Base-by-base conservation (phyloP, 1,140 invertebrate species). In the Nasonia giraulti region DNA sequence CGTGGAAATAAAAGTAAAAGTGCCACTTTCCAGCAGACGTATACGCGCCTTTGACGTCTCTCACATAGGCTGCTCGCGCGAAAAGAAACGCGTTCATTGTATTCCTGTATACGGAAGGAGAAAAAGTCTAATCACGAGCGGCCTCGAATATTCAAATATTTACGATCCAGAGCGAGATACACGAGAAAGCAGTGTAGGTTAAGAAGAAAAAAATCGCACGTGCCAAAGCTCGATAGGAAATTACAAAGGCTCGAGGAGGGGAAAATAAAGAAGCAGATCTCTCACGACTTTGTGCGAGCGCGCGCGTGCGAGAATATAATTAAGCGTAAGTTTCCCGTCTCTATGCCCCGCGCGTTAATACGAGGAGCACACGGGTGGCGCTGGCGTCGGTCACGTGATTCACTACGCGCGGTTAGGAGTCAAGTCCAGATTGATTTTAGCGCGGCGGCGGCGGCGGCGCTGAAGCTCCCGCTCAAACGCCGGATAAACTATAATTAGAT, bases 401-500 rank as follows among this genome's bases (percentile, higher is more conserved):
- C 27, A 55, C 50, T 12, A 33, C 11, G 20, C 37, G n/a, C 23
- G 66, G 78, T 80, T 73, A 76, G 50, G 31, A 76, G 71, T 76
- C 62, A 76, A 76, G 50, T 76, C 50, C 31, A 83, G 73, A 76
- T 83, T 83, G 71, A 83, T 83, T 83, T 76, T 83, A 76, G 33
- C 81, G 80, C 20, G 2, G 27, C 47, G 74, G 47, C 73, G 78
- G 23, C 12, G 5, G 12, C 50, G 17, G 50, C 50, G 1, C 50
- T 55, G 33, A 3, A 20, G 50, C 76, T n/a, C 78, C 23, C 68
- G 31, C 50, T 80, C 33, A 80, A 80, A 33, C 74, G 50, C 20
- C 66, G 74, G 81, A 83, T 69, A 83, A 73, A 74, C 83, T 84
- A 84, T 80, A 84, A 84, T 84, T 84, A 84, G 83, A 80, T 33